Evolutionary conservation across 1,140 invertebrate species (phyloP).

Genomic region (Drosophila virilis): DNA sequence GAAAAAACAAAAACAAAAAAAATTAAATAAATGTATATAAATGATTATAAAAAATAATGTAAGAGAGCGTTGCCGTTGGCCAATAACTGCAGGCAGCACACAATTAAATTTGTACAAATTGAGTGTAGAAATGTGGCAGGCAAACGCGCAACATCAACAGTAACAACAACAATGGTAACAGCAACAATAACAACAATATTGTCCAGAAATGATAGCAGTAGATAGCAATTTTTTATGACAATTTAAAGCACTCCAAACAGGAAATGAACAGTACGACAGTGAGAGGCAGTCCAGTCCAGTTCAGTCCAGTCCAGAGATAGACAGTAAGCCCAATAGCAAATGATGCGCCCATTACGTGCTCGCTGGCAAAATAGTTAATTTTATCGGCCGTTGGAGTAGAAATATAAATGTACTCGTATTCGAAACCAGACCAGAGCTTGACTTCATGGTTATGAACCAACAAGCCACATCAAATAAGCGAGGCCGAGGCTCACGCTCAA

Average conservation of each 20-base stretch:
- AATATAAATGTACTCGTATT: slow-evolving; percentile 72
- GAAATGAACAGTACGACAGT: slow-evolving; percentile 53
- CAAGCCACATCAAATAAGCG: slow-evolving; percentile 75
- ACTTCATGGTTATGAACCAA: slow-evolving; percentile 71
- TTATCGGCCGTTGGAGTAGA: slow-evolving; percentile 73
- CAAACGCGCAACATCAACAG: slow-evolving; percentile 44
- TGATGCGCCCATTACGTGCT: slow-evolving; percentile 79
- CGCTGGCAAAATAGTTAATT: slow-evolving; percentile 75
- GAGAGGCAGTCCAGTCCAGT: not conserved
- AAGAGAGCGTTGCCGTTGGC: slow-evolving; percentile 18
- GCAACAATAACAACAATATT: slow-evolving; percentile 10
- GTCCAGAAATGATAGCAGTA: slow-evolving; percentile 59
- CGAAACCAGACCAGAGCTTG: slow-evolving; percentile 11
- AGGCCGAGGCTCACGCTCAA: slow-evolving; percentile 73
- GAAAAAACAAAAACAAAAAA: slow-evolving; percentile 28
- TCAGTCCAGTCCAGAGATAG: not conserved
- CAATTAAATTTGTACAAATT: slow-evolving; percentile 83
- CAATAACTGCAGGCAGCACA: slow-evolving; percentile 60
- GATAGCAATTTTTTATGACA: slow-evolving; percentile 77
- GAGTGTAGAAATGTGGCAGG: slow-evolving; percentile 79
- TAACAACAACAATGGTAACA: slow-evolving; percentile 17
- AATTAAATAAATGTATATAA: slow-evolving; percentile 43
- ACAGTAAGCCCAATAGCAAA: slow-evolving; percentile 59
- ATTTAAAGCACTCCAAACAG: slow-evolving; percentile 76
- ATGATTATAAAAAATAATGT: slow-evolving; percentile 57